Evolutionary conservation across 2,797 vertebrate genomes (phyloP), one percentile per base, ranked within the genome.

Genomic region (Delichon dasypus): DNA sequence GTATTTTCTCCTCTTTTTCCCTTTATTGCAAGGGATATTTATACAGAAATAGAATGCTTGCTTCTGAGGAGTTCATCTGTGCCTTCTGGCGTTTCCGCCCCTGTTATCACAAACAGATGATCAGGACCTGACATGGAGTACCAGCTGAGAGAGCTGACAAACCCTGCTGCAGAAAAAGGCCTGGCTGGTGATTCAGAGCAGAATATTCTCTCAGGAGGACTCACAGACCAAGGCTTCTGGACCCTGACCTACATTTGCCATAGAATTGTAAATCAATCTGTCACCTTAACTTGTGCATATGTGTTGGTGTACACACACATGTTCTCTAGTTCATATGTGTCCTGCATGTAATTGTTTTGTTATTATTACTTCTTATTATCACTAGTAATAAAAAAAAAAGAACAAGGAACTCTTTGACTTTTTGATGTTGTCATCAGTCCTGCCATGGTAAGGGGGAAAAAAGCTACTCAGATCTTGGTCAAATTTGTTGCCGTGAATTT

Each of bases 71-170:
- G 90, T 77, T 92, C 68, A 20, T 92, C 88, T 80, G 47, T 45
- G 85, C 94, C 81, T 87, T 79, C 84, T 89, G 93, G 86, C 2
- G 0, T 58, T 95, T 95, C 86, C 3, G 1, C 36, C 57, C 26
- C 53, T 83, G 14, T 89, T 94, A 94, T 58, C 57, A n/a, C 68
- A 76, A 95, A 53, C 75, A 95, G 84, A 85, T 92, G 86, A 90
- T 85, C 75, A 67, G 54, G 68, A 82, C 53, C 50, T 80, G 71
- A 83, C 47, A 67, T 5, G 11, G 53, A 80, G 45, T 36, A 75
- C 54, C 61, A 85, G 44, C 61, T 77, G 71, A 89, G 61, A 65
- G 60, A 57, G 16, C n/a, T 77, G 72, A 80, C 29, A 87, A 89
- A 65, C 10, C 13, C 55, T 75, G 48, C 34, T 47, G 42, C 79